These are phyloP conservation scores for Darevskia mixta DNA, from an alignment of 2,797 vertebrate genomes.

Conservation along the genomic window DNA sequence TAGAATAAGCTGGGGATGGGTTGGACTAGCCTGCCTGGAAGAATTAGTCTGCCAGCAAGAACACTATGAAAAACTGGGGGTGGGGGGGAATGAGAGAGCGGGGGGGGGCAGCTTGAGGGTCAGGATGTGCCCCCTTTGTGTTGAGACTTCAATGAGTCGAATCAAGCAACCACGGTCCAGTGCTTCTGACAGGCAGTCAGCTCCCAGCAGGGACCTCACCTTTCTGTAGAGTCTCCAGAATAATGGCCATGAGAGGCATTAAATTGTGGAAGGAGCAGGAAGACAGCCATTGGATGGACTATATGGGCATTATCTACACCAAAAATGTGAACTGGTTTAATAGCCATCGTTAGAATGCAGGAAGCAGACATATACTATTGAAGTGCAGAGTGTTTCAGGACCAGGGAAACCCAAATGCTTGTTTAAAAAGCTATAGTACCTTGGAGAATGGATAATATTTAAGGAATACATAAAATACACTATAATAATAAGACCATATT, in stretches of 20 bases:
- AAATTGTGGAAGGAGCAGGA: background rate
- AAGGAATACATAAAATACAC: too few relatives aligned
- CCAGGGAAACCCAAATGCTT: too few relatives aligned
- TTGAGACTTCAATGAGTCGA: background rate
- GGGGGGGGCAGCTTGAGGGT: background rate
- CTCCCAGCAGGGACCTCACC: background rate
- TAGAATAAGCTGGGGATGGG: background rate
- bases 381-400: too few relatives aligned
- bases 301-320: background rate
- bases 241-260: background rate
- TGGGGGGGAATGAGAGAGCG: too few relatives aligned
- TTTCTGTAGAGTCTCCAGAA: background rate
- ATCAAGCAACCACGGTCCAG: background rate
- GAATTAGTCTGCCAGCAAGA: background rate
- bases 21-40: background rate
- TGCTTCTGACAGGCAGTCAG: background rate
- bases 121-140: background rate
- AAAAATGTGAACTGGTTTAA: background rate
- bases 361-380: background rate
- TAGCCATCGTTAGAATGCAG: background rate
- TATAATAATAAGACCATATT: too few relatives aligned
- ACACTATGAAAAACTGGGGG: background rate
- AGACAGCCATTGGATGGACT: too few relatives aligned
- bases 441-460: too few relatives aligned
- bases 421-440: too few relatives aligned